Base-by-base conservation (phyloP, 2,113 vertebrate genomes). In the Lota lota region DNA sequence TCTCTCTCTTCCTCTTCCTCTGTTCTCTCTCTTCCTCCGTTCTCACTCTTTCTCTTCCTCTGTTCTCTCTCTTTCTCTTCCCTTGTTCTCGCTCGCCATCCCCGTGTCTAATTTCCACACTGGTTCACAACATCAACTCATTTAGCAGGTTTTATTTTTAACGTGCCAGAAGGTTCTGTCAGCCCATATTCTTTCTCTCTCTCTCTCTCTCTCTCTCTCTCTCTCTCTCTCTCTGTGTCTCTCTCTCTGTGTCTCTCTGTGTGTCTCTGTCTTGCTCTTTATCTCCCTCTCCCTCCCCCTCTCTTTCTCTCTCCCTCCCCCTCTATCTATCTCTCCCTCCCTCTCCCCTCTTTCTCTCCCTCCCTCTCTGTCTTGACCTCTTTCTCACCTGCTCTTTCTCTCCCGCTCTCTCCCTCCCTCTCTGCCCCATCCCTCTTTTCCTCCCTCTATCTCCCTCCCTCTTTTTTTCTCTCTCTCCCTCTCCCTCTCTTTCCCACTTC, bases 71-170 rank as follows among this genome's bases (percentile, higher is more conserved):
- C 50, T 40, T 12, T 58, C 6, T 60, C 66, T 61, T 22, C 20
- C 54, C 61, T 68, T 80, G 72, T 64, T 73, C 65, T 60, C 58
- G 12, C 53, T 56, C 28, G 56, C n/a, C 14, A 24, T 56, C 33
- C 21, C 28, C 70, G 24, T 63, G 56, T 61, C 40, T 69, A n/a
- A 78, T 78, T 63, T 75, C 66, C 50, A 20, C 80, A 74, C 72
- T 70, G 76, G 73, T 88, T 88, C 82, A 80, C 77, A 72, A 78
- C 79, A 81, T 83, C 67, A 72, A 75, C 68, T 70, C 59, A 72
- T 87, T 84, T 79, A 73, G 68, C 72, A 66, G 68, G 77, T 79
- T 47, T 77, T 76, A 78, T 80, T 79, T 79, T 72, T 21, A 79
- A 78, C 74, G 63, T 61, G 64, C 59, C 72, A 79, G 61, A 58